phyloP scores from a whole-genome alignment of 2,888 invertebrate species.

The Augochlorella aurata region DNA sequence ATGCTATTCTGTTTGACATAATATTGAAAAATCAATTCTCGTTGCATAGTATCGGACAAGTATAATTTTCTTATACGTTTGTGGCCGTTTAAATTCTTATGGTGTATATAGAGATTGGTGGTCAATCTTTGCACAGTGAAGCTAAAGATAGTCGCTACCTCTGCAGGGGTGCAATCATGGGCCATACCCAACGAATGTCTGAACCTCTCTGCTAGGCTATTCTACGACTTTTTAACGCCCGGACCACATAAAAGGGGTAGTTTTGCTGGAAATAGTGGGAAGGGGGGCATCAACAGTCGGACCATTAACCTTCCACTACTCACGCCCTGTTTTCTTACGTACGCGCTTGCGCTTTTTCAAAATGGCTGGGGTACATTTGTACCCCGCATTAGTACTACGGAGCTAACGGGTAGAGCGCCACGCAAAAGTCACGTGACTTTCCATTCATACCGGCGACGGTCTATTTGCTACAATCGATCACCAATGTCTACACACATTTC shows the following conservation, averaged over 20 bases:
- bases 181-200: not conserved
- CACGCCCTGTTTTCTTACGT: not conserved
- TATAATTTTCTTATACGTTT: too few species aligned
- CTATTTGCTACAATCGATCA: too few species aligned
- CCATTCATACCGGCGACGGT: not conserved
- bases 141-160: not conserved
- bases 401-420: not conserved
- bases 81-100: too few species aligned
- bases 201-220: not conserved
- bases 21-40: too few species aligned
- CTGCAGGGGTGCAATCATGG: not conserved
- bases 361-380: not conserved
- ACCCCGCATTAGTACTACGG: not conserved
- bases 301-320: not conserved
- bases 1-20: too few species aligned
- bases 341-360: conserved; percentile 1
- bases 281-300: not conserved
- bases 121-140: not conserved
- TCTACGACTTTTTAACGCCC: not conserved
- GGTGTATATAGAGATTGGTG: not conserved
- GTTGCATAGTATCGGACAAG: too few species aligned
- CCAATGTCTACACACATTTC: not conserved
- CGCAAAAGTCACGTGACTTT: not conserved
- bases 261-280: not conserved
- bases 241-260: not conserved